Evolutionary conservation across 2,797 vertebrate genomes (phyloP).

Genomic region (Chelon auratus): DNA sequence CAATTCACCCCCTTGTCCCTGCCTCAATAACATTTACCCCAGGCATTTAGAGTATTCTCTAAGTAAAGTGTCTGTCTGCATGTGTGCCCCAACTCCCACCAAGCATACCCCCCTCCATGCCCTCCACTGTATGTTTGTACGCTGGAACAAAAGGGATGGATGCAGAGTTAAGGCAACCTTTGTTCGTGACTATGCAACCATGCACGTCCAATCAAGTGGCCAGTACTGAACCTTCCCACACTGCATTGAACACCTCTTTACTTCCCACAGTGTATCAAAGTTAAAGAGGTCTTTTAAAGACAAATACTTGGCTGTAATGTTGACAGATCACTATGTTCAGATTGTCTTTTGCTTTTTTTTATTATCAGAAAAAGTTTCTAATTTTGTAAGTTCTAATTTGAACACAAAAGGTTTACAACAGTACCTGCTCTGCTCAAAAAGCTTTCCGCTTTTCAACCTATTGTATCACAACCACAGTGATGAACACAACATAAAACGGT

Average conservation of each 20-base stretch:
- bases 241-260: constrained; percentile 61
- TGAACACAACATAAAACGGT: constrained; percentile 19
- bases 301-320: constrained; percentile 16
- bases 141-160: constrained; percentile 80
- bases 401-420: background rate
- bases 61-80: constrained; percentile 56
- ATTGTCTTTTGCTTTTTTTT: background rate
- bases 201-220: constrained; percentile 80
- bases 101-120: constrained; percentile 26
- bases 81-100: constrained; percentile 43
- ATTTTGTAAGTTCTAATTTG: constrained; percentile 8
- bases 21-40: constrained; percentile 56
- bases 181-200: constrained; percentile 85
- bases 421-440: background rate
- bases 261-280: constrained; percentile 67
- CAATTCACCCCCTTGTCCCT: constrained; percentile 63
- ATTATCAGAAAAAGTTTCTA: background rate
- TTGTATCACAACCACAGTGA: background rate
- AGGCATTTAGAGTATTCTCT: constrained; percentile 61
- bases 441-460: background rate
- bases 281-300: constrained; percentile 44
- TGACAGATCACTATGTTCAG: background rate
- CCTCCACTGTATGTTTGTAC: constrained; percentile 71
- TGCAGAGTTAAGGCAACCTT: constrained; percentile 83
- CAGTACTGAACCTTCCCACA: constrained; percentile 68